Evolutionary conservation across 2,888 invertebrate species (phyloP).

Genomic region (Nomada lathburiana): DNA sequence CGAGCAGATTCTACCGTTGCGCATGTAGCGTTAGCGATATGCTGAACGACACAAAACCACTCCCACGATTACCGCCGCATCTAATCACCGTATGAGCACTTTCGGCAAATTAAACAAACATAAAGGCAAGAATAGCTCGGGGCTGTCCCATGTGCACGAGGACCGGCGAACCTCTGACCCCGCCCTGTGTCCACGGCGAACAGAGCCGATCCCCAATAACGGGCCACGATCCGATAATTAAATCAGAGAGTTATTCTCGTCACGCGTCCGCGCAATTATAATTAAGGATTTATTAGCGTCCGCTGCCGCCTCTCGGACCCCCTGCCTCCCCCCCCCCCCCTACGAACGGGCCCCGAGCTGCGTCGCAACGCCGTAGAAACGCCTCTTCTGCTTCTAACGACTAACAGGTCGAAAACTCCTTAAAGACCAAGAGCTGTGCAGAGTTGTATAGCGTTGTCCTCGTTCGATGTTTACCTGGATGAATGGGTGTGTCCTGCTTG

Average conservation of each 20-base stretch:
- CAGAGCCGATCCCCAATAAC: slow-evolving; percentile 48
- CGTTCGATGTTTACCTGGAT: background rate
- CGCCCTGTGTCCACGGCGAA: background rate
- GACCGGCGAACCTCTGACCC: slow-evolving; percentile 19
- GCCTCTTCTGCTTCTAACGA: slow-evolving; percentile 81
- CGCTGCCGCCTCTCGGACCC: slow-evolving; percentile 68
- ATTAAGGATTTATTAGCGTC: slow-evolving; percentile 84
- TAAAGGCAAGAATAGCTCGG: slow-evolving; percentile 59
- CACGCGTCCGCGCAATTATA: slow-evolving; percentile 84
- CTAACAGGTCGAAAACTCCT: slow-evolving; percentile 83
- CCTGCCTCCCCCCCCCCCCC: background rate
- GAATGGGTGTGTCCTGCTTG: background rate
- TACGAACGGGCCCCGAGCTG: background rate
- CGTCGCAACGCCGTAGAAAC: slow-evolving; percentile 80
- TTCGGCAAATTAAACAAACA: slow-evolving; percentile 66
- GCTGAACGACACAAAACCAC: no score
- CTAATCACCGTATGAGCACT: slow-evolving; percentile 32
- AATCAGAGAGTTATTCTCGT: slow-evolving; percentile 83
- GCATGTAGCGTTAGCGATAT: no score
- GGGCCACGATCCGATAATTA: slow-evolving; percentile 80
- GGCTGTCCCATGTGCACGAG: background rate
- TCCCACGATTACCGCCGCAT: background rate
- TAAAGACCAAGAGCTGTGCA: slow-evolving; percentile 74
- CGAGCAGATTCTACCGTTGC: slow-evolving; percentile 31
- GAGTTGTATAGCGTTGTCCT: slow-evolving; percentile 13